Base-by-base conservation (phyloP, 2,797 vertebrate species). In the Strix occidentalis region DNA sequence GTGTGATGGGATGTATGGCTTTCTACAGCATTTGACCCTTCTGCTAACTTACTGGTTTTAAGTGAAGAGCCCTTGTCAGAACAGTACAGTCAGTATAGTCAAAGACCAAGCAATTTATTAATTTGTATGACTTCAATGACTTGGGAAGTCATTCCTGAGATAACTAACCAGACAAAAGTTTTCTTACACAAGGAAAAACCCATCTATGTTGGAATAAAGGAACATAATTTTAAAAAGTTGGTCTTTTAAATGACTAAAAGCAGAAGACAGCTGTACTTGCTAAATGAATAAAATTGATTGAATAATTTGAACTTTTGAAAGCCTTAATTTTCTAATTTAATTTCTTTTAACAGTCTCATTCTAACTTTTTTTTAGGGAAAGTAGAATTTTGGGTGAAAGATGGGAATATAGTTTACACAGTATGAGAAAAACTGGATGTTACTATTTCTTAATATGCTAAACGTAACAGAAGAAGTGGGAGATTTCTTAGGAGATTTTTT, bases 31-130 rank as follows among this genome's bases (percentile, higher is more conserved):
- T 17, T 68, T 68, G 29, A 29, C n/a, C 23, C 26, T 28, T 53
- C 23, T 18, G 18, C 37, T 46, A 19, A 9, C 41, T 45, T 57
- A 16, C 9, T n/a, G 29, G 7, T 29, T 86, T 15, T 13, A 31
- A 33, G 28, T 43, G 35, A 54, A 66, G 35, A 31, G 18, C 29
- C 13, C 19, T 26, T 68, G 41, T 61, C 48, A 53, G n/a, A 65
- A 3, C 26, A 45, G 29, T 24, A 5, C 12, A 16, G 11, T 28
- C n/a, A 43, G 0, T 1, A 1, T 5, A 43, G 28, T 24, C 29
- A 60, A 63, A 60, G 31, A 63, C 15, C n/a, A 76, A 57, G 39
- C 13, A 50, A 16, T 78, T 85, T 25, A 53, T 72, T 65, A 37
- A 74, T 65, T 60, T 79, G 16, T 86, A 4, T 74, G 29, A 24